phyloP scores from a whole-genome alignment of 2,797 vertebrate genomes.

The Tangara arthus region DNA sequence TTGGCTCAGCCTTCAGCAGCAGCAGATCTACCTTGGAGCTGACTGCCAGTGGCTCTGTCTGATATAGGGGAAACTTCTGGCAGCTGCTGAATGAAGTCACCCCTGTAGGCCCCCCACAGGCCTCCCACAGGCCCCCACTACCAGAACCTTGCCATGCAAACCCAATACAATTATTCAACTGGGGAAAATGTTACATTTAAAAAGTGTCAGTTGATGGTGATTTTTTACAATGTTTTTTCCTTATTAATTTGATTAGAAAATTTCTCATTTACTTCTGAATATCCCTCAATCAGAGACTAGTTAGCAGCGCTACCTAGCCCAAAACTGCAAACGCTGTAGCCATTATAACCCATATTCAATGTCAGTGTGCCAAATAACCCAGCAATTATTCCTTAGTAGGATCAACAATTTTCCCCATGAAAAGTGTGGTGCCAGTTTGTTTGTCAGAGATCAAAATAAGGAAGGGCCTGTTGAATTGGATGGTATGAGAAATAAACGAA shows the following conservation, averaged over 20 bases:
- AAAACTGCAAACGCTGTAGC: not conserved
- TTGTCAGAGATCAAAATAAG: slow-evolving; percentile 84
- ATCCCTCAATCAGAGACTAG: not conserved
- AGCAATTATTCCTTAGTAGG: slow-evolving; percentile 69
- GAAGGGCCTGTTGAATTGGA: slow-evolving; percentile 83
- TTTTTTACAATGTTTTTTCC: not conserved
- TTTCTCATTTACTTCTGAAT: not conserved
- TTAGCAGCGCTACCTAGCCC: not conserved
- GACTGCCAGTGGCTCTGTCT: not conserved
- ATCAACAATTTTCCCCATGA: slow-evolving; percentile 86
- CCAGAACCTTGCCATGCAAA: not conserved
- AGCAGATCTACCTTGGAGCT: not conserved
- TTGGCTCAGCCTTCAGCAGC: not conserved
- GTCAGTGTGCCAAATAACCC: not conserved
- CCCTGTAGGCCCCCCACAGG: not conserved
- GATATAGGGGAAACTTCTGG: not conserved
- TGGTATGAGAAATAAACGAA: not conserved
- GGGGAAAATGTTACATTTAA: not conserved
- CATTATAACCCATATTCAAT: not conserved
- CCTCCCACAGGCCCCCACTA: fast-evolving
- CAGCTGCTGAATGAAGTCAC: not conserved
- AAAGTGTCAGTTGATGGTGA: fast-evolving
- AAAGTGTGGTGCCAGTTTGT: slow-evolving; percentile 76
- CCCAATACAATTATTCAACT: not conserved
- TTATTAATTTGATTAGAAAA: not conserved